Base-by-base conservation (phyloP, 2,113 vertebrate species). In the Sapajus apella region DNA sequence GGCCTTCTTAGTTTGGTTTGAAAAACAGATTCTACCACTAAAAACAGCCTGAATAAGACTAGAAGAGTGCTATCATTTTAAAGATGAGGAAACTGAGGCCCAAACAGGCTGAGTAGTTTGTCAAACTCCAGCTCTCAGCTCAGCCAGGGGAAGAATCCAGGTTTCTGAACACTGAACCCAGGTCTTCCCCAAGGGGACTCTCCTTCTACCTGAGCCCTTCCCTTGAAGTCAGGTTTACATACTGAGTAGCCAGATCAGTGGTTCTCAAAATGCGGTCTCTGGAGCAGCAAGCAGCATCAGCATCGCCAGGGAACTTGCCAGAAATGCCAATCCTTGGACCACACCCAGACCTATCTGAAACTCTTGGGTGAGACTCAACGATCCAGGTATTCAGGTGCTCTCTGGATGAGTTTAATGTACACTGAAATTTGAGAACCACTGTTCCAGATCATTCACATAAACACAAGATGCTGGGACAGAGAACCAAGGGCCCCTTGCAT, bases 81-180 rank as follows among this genome's bases (percentile, higher is more conserved):
- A 66, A 96, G 64, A 93, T 77, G 47, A 97, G 89, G 90, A 97
- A 97, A 97, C 94, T n/a, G 64, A 96, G 91, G 7, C 58, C 76
- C 6, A 30, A 82, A 90, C 66, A 80, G 32, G n/a, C 73, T 27
- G 11, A 77, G 16, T 18, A 81, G 72, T 47, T 82, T 30, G 3
- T 66, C 61, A 37, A 91, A 84, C 16, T 61, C 45, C 18, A 85
- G 30, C 87, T 47, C 61, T 66, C n/a, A 37, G 23, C 64, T 87
- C 1, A 30, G 37, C 18, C n/a, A 10, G 14, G 21, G 70, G 12
- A 14, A 86, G 61, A 58, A 47, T 56, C 6, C 20, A 32, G 55
- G 58, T 1, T 13, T 40, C 79, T 52, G 66, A 21, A 83, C 23
- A 68, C 32, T 17, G 3, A 23, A 76, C 27, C 23, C n/a, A 83